Base-by-base conservation (phyloP, 2,113 vertebrate genomes). In the Scophthalmus maximus region DNA sequence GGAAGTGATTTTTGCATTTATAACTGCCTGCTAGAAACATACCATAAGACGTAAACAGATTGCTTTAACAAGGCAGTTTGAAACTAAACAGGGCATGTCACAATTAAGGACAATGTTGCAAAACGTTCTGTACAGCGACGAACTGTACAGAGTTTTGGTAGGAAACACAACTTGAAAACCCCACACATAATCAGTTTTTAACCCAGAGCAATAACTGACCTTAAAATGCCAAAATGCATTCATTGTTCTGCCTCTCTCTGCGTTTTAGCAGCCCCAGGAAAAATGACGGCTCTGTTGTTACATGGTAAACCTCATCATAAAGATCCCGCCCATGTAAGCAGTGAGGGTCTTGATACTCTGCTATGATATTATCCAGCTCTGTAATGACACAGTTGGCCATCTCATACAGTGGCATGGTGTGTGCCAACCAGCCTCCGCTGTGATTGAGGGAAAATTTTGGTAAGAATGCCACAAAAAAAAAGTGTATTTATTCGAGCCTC, bases 301-400 rank as follows among this genome's bases (percentile, higher is more conserved):
- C 32, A 53, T 7, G 23, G 42, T 40, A 65, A 79, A 67, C 42
- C 8, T 53, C 49, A 67, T 78, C 40, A 34, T 58, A 78, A 61
- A 76, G 44, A 23, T 47, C 17, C 20, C 14, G 2, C 15, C 55
- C 36, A 49, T 10, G 23, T 63, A 20, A 59, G 46, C 47, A 58
- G 26, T 26, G 42, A 78, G 36, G 66, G 38, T 64, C 47, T 72
- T 17, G 36, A 6, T 50, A 53, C 61, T 67, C 17, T 8, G 23
- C 70, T n/a, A 23, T 86, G 78, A 90, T 27, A 82, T 79, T 76
- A 79, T 87, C 76, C 86, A 88, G 79, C 9, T 57, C 61, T 68
- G 11, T 38, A 14, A 42, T 87, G 87, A 90, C 74, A 77, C 72
- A 81, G 70, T 70, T 69, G 51, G 52, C 68, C 64, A 22, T 40